phyloP scores from a whole-genome alignment of 2,113 vertebrate genomes.

The Mobula hypostoma region DNA sequence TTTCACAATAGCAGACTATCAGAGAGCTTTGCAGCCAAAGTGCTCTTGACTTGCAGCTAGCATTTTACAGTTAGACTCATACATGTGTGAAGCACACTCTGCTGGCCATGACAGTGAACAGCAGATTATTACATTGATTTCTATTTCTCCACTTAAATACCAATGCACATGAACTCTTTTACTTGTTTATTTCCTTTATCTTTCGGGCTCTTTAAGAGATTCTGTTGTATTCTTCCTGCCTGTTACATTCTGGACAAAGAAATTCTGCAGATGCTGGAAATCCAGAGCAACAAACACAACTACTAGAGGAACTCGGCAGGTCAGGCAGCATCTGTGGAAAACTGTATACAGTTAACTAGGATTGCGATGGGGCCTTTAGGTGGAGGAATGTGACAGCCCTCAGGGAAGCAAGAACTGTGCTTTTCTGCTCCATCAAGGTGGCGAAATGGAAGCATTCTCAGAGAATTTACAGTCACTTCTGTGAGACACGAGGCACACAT shows the following conservation, averaged over 20 bases:
- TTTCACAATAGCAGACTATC: not conserved
- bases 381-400: no score
- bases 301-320: no score
- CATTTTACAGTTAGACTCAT: not conserved
- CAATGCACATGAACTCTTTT: not conserved
- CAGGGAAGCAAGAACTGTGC: no score
- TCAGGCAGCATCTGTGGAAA: no score
- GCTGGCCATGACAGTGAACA: not conserved
- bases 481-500: no score
- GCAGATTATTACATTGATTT: not conserved
- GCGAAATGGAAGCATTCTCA: no score
- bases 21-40: not conserved
- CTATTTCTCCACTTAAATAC: not conserved
- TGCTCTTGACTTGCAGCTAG: not conserved
- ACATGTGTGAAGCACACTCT: not conserved
- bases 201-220: not conserved
- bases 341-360: no score
- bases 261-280: no score
- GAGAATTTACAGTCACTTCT: no score
- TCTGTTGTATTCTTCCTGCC: not conserved
- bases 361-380: no score
- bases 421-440: no score
- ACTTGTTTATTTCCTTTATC: not conserved
- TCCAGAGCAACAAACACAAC: no score
- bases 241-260: not conserved